phyloP scores from a whole-genome alignment of 2,113 vertebrate species.

The Cacatua alba region DNA sequence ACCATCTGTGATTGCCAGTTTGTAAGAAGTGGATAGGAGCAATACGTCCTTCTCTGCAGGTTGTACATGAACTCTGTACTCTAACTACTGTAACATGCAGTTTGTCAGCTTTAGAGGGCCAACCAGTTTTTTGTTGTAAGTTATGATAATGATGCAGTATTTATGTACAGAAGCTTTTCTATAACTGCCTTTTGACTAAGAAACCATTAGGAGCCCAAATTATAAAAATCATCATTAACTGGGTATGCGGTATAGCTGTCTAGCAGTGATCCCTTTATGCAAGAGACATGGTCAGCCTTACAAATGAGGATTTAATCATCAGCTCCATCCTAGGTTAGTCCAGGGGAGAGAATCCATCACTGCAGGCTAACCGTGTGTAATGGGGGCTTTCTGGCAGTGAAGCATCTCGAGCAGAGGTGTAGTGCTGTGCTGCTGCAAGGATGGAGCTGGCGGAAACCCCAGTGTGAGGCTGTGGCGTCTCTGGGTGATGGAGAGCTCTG shows the following conservation, averaged over 20 bases:
- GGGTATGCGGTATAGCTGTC: conserved; percentile 18
- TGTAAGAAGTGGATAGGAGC: conserved; percentile 30
- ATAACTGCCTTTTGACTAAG: conserved; percentile 61
- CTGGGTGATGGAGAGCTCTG: neutral
- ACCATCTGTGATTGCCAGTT: conserved; percentile 53
- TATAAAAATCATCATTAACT: conserved; percentile 50
- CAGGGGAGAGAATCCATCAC: neutral
- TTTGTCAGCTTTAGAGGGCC: conserved; percentile 29
- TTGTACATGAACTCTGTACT: conserved; percentile 20
- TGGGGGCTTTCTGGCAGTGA: neutral
- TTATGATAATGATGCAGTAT: conserved; percentile 69
- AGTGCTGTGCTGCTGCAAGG: neutral
- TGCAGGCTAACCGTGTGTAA: neutral
- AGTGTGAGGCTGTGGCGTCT: neutral
- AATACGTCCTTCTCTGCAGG: neutral
- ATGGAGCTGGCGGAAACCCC: neutral
- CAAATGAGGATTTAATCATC: neutral
- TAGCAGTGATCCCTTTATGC: neutral
- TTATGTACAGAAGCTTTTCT: conserved; percentile 47
- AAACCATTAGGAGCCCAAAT: conserved; percentile 62
- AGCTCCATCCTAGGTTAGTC: neutral
- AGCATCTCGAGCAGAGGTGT: neutral
- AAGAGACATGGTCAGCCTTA: neutral
- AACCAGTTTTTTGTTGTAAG: conserved; percentile 27
- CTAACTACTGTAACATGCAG: conserved; percentile 4